Evolutionary conservation across 2,113 vertebrate genomes (phyloP).

Genomic region (Pardalotus punctatus): DNA sequence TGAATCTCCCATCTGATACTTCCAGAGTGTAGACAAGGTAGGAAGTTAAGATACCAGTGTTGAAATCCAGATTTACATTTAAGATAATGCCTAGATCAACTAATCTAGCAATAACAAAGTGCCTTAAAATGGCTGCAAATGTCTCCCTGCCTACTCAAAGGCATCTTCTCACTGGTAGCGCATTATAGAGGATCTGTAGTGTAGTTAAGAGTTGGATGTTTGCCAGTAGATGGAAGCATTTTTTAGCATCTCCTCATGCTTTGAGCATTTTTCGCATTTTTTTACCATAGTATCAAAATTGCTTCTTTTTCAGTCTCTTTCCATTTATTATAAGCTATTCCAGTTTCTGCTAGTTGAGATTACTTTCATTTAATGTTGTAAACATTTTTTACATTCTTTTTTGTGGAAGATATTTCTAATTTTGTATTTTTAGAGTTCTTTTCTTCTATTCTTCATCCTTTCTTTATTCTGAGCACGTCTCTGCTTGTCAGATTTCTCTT

Average conservation of each 20-base stretch:
- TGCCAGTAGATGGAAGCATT: conserved; percentile 40
- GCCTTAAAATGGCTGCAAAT: conserved; percentile 60
- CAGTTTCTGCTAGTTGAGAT: conserved; percentile 15
- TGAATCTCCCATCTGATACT: not conserved
- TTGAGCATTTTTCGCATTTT: not conserved
- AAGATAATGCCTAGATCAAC: not conserved
- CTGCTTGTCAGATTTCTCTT: conserved; percentile 46
- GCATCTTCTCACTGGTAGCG: conserved; percentile 25
- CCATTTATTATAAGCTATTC: conserved; percentile 11
- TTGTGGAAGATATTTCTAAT: not conserved
- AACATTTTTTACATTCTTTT: conserved; percentile 27
- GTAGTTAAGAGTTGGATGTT: conserved; percentile 26
- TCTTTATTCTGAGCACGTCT: conserved; percentile 16
- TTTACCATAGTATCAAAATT: conserved; percentile 40
- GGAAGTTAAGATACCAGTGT: not conserved
- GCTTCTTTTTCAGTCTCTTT: conserved; percentile 38
- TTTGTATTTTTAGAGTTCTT: not conserved
- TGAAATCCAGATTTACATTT: not conserved
- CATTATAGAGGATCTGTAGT: conserved; percentile 25
- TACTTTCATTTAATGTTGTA: conserved; percentile 38
- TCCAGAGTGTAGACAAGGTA: not conserved
- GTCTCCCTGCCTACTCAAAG: conserved; percentile 56
- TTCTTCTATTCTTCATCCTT: not conserved
- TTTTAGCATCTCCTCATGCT: conserved; percentile 53
- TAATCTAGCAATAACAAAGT: not conserved